Base-by-base conservation (phyloP, 2,797 vertebrate species). In the Mormyrops boulengeri region DNA sequence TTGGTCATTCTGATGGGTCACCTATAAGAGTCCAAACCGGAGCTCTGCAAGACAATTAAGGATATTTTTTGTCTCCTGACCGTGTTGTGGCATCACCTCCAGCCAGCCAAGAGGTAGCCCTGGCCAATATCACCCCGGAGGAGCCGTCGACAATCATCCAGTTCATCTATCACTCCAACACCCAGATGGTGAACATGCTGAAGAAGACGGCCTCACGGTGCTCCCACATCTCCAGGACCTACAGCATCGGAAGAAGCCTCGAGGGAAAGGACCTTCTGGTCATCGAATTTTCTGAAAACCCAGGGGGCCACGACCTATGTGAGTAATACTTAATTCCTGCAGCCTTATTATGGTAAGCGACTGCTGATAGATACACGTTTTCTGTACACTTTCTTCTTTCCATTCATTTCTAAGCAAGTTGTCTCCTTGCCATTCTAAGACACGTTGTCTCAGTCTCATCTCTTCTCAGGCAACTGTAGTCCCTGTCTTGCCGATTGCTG, bases 221-320 rank as follows among this genome's bases (percentile, higher is more conserved):
- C 80, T 86, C 97, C 2, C 93, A 96, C 86, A 95, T 99, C 8
- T 94, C 98, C 89, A 96, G 86, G 47, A 97, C 97, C n/a, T 99
- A 99, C 95, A 98, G 96, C 94, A 98, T 99, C 30, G 98, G 98
- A 0, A 97, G 95, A 88, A 99, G 98, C 89, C 94, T 95, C 66
- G 96, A 99, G 84, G 97, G 97, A 90, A 96, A 95, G 91, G 97
- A 99, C 7, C 96, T 99, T 93, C 95, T 98, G 9, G 98, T 97
- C 88, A 97, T 99, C 1, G 98, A 99, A 94, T 98, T 99, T 94
- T 99, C 98, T 0, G 93, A 92, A 89, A 98, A 97, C 88, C 98
- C 98, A 0, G 98, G 98, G 41, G 92, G 96, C 84, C 98, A 99
- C 0, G 97, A 99, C 62, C 92, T 97, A 88, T 94, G 98, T 99